Conservation (phyloP, 1,140 invertebrate genomes). For the Ceratina japonica region DNA sequence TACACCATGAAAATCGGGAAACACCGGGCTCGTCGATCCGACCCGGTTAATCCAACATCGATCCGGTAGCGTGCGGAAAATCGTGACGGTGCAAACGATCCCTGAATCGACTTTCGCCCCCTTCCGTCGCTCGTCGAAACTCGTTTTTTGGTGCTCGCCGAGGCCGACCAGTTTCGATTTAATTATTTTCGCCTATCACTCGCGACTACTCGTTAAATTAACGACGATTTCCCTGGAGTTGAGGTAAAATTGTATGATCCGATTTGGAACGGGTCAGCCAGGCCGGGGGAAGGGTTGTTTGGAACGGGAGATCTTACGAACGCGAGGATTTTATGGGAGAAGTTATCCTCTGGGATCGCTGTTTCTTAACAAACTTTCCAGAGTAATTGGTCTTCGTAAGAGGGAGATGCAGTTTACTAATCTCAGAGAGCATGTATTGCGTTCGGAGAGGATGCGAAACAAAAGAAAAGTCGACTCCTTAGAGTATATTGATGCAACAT, state of each 20-base stretch:
- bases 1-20: slow-evolving; percentile 46
- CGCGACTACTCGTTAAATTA: background rate
- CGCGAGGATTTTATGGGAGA: background rate
- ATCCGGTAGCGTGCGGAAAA: slow-evolving; percentile 23
- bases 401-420: background rate
- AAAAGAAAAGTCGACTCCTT: too few species aligned
- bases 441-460: too few species aligned
- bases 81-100: slow-evolving; percentile 36
- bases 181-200: slow-evolving; percentile 25
- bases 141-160: background rate
- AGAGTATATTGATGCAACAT: too few species aligned
- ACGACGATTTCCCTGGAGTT: background rate
- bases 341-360: background rate
- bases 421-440: background rate
- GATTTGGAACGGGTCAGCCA: background rate
- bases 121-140: too few species aligned
- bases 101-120: slow-evolving; percentile 1
- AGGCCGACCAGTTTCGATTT: background rate
- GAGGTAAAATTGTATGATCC: background rate
- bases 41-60: slow-evolving; percentile 30
- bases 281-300: background rate
- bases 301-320: background rate
- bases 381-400: background rate
- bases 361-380: slow-evolving; percentile 2
- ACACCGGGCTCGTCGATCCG: slow-evolving; percentile 23